Evolutionary conservation across 2,888 invertebrate species (phyloP).

Genomic region (Lagria hirta): DNA sequence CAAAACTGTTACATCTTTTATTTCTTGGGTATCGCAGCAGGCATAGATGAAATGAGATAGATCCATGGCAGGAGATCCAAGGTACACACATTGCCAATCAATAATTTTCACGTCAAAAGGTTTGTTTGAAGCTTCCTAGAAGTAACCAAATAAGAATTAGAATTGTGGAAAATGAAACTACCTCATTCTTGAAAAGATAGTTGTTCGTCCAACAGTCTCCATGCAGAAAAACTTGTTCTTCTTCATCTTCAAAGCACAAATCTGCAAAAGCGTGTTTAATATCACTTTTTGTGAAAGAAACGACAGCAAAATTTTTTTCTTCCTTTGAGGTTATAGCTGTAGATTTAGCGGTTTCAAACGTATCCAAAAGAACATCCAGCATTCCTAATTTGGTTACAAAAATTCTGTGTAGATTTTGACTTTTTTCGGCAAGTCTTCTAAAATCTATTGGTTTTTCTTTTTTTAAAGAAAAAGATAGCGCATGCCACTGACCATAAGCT

Average conservation of each 20-base stretch:
- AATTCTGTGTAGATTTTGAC: not conserved
- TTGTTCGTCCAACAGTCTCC: slow-evolving; percentile 34
- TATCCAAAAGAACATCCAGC: not conserved
- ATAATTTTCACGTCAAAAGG: slow-evolving; percentile 25
- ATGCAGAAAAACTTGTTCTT: slow-evolving; percentile 22
- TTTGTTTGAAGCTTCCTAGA: not conserved
- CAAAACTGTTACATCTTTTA: slow-evolving; percentile 39
- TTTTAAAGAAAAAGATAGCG: slow-evolving; percentile 6
- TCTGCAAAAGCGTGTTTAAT: not conserved
- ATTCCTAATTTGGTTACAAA: not conserved
- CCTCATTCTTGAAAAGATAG: slow-evolving; percentile 27
- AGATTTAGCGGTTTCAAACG: not conserved
- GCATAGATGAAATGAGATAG: slow-evolving; percentile 46
- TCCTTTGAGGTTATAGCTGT: not conserved
- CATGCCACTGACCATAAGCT: slow-evolving; percentile 33
- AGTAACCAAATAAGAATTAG: not conserved
- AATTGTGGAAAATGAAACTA: slow-evolving; percentile 3
- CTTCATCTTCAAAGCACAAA: not conserved
- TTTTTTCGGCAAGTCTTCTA: slow-evolving; percentile 2
- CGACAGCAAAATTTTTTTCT: not conserved
- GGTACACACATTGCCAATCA: slow-evolving; percentile 37
- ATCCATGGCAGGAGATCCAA: slow-evolving; percentile 41
- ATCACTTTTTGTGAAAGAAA: not conserved
- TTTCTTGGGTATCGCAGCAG: slow-evolving; percentile 37
- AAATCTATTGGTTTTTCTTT: slow-evolving; percentile 8